These are phyloP conservation scores for Neodon shergylaensis DNA, from an alignment of 2,113 vertebrate species.

Conservation along the genomic window DNA sequence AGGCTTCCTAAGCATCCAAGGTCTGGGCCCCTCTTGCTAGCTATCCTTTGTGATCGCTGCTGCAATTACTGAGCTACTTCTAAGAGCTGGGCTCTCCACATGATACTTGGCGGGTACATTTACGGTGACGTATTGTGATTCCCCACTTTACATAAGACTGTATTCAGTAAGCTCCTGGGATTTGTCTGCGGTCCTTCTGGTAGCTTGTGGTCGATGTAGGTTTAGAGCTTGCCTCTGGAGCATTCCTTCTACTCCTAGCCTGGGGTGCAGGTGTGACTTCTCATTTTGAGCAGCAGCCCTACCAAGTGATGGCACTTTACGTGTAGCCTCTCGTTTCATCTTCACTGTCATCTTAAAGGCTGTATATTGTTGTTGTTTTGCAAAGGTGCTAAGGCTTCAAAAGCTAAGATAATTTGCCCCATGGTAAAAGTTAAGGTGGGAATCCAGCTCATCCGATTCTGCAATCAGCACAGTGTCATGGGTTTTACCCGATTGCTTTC, in stretches of 20 bases:
- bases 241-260: background rate
- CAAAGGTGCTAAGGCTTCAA: slow-evolving; percentile 8
- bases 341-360: slow-evolving; percentile 7
- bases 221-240: slow-evolving; percentile 41
- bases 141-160: slow-evolving; percentile 25
- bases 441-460: background rate
- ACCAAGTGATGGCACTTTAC: background rate
- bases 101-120: slow-evolving; percentile 37
- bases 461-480: background rate
- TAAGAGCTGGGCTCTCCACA: slow-evolving; percentile 2
- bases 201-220: background rate
- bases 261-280: background rate
- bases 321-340: slow-evolving; percentile 27
- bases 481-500: background rate
- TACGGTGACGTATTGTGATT: slow-evolving; percentile 14
- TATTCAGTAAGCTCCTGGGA: slow-evolving; percentile 32
- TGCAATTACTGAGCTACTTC: background rate
- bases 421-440: background rate
- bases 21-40: background rate
- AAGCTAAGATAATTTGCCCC: background rate
- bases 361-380: slow-evolving; percentile 27
- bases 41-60: slow-evolving; percentile 24
- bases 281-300: background rate
- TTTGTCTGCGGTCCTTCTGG: background rate
- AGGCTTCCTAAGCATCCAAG: background rate